Evolutionary conservation across 2,113 vertebrate genomes (phyloP).

Genomic region (Caranx melampygus): DNA sequence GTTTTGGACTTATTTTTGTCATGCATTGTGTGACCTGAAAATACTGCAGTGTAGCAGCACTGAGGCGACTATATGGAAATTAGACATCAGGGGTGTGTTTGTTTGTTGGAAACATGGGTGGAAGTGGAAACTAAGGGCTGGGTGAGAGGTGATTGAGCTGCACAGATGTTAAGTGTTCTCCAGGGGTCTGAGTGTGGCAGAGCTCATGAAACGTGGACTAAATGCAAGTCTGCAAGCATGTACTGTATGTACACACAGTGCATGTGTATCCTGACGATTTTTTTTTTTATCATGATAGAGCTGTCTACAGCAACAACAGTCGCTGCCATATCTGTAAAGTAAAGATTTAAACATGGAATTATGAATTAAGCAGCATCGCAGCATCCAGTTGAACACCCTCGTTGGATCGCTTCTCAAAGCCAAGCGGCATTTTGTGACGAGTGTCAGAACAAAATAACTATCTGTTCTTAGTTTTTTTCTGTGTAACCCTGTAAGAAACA

Average conservation of each 20-base stretch:
- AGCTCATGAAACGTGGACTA: neutral
- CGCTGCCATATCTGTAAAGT: neutral
- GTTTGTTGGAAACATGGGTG: conserved; percentile 51
- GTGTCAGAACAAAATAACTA: neutral
- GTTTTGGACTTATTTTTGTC: conserved; percentile 26
- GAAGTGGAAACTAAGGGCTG: conserved; percentile 47
- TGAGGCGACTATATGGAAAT: conserved; percentile 24
- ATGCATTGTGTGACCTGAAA: conserved; percentile 39
- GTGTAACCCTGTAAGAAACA: no score
- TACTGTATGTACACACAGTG: neutral
- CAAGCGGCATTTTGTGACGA: neutral
- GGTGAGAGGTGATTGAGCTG: conserved; percentile 47
- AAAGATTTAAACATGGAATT: neutral
- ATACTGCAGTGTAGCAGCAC: conserved; percentile 16
- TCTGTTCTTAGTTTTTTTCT: neutral
- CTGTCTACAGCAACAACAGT: neutral
- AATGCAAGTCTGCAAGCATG: neutral
- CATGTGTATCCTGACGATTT: neutral
- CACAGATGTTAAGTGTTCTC: conserved; percentile 37
- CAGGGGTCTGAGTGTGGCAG: neutral
- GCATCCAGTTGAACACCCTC: no score
- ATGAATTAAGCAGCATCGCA: neutral
- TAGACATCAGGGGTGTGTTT: conserved; percentile 18
- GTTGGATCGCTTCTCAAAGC: neutral
- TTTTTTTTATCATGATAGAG: neutral